A percentile compares a stretch with the other conserved stretches of the same genome.
Conservation (phyloP, 2,888 invertebrate genomes). For the Cecidostiba fungosa region DNA sequence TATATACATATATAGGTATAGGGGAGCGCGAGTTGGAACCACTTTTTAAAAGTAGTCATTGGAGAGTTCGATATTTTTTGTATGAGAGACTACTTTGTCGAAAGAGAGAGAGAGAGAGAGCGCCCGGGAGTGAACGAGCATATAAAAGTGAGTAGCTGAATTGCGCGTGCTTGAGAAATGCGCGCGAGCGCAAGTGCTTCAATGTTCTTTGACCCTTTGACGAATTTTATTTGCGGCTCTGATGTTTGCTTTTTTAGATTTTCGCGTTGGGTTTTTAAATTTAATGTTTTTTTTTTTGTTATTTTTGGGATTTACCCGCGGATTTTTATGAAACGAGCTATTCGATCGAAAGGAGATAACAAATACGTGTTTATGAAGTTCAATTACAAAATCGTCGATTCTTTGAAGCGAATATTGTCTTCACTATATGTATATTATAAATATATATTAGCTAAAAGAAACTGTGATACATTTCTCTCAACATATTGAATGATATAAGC, state of each 20-base stretch:
- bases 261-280: neutral
- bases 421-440: no score
- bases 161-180: neutral
- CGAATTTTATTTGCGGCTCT: neutral
- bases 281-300: no score
- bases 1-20: neutral
- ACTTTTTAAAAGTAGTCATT: constrained; percentile 27
- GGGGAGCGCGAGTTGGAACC: constrained; percentile 3
- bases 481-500: neutral
- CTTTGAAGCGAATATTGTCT: no score
- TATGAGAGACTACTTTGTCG: neutral
- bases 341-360: no score
- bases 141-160: neutral
- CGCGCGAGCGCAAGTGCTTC: neutral
- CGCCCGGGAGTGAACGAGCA: neutral
- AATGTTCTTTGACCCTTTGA: constrained; percentile 17
- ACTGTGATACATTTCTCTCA: neutral
- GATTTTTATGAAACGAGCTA: no score
- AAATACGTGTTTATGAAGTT: no score
- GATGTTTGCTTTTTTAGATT: neutral
- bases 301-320: no score
- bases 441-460: neutral
- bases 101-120: neutral
- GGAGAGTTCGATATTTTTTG: constrained; percentile 20
- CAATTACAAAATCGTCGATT: no score